Evolutionary conservation across 2,113 vertebrate genomes (phyloP), one percentile per base, ranked within the genome.

Genomic region (Excalfactoria chinensis): DNA sequence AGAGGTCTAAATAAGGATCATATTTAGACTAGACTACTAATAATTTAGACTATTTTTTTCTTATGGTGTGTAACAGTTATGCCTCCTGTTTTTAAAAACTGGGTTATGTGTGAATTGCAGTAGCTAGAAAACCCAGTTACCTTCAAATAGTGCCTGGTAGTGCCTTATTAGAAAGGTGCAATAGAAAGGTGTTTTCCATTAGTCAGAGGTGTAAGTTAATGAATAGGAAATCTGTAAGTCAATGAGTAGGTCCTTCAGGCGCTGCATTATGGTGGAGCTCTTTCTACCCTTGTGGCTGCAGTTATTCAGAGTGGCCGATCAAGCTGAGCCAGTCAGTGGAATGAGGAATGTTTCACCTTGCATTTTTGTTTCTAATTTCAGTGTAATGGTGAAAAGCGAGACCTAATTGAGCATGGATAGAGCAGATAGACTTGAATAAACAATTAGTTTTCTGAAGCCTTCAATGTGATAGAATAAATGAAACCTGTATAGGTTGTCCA

Each of bases 391-490:
- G 66, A 77, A 56, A 84, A 91, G 91, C 80, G 90, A 82, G 77
- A 90, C 93, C 80, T 96, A 95, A 95, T 96, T 96, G 95, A 91
- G 90, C 88, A 78, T 88, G 91, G 88, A 94, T 96, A 48, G 74
- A 95, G 86, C 92, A 76, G 90, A 86, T 70, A 93, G 93, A 78
- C 90, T 92, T 90, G 96, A 97, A 97, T 97, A 95, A 98, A 96
- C 96, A 97, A 97, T 95, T 95, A n/a, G 67, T 87, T 96, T 95
- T 87, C 87, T 87, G 85, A 93, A 67, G 75, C 79, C 77, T 95
- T 73, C 86, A 93, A n/a, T 90, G 93, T 19, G 67, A 88, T 67
- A 82, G 92, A 96, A 84, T 90, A 95, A 96, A 95, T 96, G 82
- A 97, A 97, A 77, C 69, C 59, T 91, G 95, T 93, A 91, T 94